Base-by-base conservation (phyloP, 2,797 vertebrate genomes). In the Propithecus deckenii region DNA sequence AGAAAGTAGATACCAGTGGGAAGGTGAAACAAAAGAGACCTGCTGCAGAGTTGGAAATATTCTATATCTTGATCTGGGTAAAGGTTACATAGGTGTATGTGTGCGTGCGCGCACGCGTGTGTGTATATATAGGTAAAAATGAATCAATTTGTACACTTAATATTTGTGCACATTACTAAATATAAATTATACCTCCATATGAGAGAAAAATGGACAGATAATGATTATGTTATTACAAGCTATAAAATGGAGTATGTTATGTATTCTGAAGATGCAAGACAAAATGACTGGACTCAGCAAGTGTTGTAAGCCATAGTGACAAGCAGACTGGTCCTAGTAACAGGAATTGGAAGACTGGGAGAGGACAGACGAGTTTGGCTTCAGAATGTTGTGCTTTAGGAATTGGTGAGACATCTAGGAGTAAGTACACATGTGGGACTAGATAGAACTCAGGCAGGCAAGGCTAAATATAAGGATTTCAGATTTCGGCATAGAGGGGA, bases 241-340 rank as follows among this genome's bases (percentile, higher is more conserved):
- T 75, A 22, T 61, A 12, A 79, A 85, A 57, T 71, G 38, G 32
- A 38, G 11, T 72, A 67, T 13, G 41, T 55, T 48, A 85, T 25
- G 69, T 28, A 83, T 84, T 88, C 65, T 88, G 63, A 92, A 67
- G 38, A 52, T 91, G 3, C 35, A 87, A 87, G 32, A 79, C 7
- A 87, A 72, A 90, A 85, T 57, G 48, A 83, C 30, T 92, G n/a
- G 57, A 94, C 65, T 94, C 38, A 67, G 69, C 67, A 81, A 90
- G 67, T 85, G 23, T 38, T 79, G 32, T 59, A 5, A 38, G 28
- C 52, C 83, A 63, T 84, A 11, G 23, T 87, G 81, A 80, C 25
- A 67, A 65, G 96, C 90, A 86, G 90, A 91, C 11, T n/a, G 61
- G 52, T 71, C 28, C 89, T 91, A 84, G 74, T 28, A 75, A 89